phyloP scores from a whole-genome alignment of 2,797 vertebrate species.

The Anguilla megastoma region DNA sequence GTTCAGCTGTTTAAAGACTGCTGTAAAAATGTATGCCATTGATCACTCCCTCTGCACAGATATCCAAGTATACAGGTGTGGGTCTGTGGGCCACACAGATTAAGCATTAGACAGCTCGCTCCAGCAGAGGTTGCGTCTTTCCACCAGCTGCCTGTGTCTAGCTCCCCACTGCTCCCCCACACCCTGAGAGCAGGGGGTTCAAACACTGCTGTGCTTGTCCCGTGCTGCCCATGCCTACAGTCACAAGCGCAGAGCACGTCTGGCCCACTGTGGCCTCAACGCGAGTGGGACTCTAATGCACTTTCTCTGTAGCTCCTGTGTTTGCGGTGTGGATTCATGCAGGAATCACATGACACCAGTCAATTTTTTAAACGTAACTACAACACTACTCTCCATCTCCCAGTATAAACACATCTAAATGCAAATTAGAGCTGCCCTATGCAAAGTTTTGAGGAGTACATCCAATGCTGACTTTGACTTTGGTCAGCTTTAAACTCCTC shows the following conservation, averaged over 20 bases:
- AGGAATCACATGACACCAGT: neutral
- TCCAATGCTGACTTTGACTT: neutral
- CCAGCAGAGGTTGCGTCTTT: neutral
- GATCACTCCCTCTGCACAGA: slow-evolving; percentile 15
- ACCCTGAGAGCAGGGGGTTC: neutral
- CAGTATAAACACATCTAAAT: neutral
- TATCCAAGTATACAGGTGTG: neutral
- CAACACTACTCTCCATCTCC: neutral
- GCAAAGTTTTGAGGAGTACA: neutral
- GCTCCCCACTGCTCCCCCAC: too few relatives aligned
- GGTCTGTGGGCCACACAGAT: neutral
- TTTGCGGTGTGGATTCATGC: neutral
- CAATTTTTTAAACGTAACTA: neutral
- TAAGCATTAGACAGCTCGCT: neutral
- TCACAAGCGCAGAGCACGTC: neutral
- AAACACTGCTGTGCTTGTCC: slow-evolving; percentile 13
- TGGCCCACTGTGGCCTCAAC: neutral
- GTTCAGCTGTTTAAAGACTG: neutral
- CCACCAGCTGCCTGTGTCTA: neutral
- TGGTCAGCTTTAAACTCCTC: neutral
- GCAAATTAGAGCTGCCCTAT: neutral
- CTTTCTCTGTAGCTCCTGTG: neutral
- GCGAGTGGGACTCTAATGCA: neutral
- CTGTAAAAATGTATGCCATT: slow-evolving; percentile 23
- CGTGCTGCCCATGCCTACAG: neutral